A percentile compares a stretch with the other conserved stretches of the same genome.
These are phyloP conservation scores for Gyps fulvus DNA, from an alignment of 2,113 vertebrate species.

Conservation along the genomic window DNA sequence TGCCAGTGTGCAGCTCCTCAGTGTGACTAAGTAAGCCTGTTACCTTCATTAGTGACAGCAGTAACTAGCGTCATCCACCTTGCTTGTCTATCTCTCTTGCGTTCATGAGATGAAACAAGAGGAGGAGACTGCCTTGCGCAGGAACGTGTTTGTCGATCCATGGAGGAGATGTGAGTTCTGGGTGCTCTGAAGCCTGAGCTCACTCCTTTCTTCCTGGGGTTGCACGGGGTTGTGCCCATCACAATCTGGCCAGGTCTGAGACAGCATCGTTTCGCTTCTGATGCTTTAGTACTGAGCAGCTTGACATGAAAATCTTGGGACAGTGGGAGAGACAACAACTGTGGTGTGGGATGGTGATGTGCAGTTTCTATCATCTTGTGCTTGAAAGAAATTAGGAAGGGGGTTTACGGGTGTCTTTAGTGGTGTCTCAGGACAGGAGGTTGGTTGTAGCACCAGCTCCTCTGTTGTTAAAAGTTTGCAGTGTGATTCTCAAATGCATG, in stretches of 20 bases:
- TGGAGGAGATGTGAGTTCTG: neutral
- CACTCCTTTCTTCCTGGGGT: neutral
- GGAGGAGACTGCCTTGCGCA: neutral
- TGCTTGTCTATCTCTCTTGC: neutral
- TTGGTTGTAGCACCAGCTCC: neutral
- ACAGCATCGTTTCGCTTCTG: neutral
- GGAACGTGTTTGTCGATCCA: neutral
- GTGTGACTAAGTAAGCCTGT: accelerated
- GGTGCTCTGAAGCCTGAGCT: neutral
- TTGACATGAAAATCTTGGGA: neutral
- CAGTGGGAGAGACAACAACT: neutral
- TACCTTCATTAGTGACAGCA: neutral
- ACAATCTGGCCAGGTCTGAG: neutral
- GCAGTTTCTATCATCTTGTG: neutral
- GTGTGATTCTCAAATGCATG: neutral
- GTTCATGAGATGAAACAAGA: neutral
- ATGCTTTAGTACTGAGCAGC: neutral
- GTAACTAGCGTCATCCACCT: neutral
- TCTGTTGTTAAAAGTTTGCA: neutral
- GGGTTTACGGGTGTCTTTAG: neutral
- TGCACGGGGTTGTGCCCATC: accelerated
- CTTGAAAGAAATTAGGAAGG: neutral
- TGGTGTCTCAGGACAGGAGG: neutral
- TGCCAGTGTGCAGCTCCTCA: neutral
- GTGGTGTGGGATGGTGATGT: neutral